Evolutionary conservation across 2,797 vertebrate genomes (phyloP).

Genomic region (Pachyuromys duprasi): DNA sequence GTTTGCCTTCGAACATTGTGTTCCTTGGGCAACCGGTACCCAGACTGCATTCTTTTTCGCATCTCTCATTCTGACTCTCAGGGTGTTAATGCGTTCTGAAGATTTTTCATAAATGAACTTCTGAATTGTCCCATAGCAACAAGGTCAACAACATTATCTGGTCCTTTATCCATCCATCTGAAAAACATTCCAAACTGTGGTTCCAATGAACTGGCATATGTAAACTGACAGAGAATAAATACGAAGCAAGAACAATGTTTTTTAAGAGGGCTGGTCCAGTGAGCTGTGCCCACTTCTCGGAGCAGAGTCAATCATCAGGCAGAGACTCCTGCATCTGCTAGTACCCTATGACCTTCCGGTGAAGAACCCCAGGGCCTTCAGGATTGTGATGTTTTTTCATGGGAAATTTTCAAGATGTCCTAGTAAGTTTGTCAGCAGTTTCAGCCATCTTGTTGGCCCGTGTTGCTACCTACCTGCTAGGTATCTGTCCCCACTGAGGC

Average conservation of each 20-base stretch:
- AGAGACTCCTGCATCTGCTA: constrained; percentile 86
- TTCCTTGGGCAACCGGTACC: constrained; percentile 96
- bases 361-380: constrained; percentile 90
- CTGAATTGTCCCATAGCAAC: constrained; percentile 91
- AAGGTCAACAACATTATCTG: constrained; percentile 87
- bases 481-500: neutral
- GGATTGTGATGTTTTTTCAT: constrained; percentile 58
- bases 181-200: constrained; percentile 91
- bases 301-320: constrained; percentile 70
- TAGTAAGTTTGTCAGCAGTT: constrained; percentile 84
- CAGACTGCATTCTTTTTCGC: constrained; percentile 93
- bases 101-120: constrained; percentile 89
- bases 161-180: constrained; percentile 90
- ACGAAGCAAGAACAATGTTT: neutral
- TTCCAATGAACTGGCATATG: constrained; percentile 88
- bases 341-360: constrained; percentile 87
- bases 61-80: constrained; percentile 93
- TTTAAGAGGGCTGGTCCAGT: neutral
- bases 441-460: neutral
- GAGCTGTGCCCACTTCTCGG: neutral
- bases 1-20: constrained; percentile 89
- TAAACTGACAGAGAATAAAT: neutral
- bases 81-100: constrained; percentile 91
- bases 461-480: neutral
- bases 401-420: constrained; percentile 89